phyloP scores from a whole-genome alignment of 2,113 vertebrate species.

The Thermophis baileyi region DNA sequence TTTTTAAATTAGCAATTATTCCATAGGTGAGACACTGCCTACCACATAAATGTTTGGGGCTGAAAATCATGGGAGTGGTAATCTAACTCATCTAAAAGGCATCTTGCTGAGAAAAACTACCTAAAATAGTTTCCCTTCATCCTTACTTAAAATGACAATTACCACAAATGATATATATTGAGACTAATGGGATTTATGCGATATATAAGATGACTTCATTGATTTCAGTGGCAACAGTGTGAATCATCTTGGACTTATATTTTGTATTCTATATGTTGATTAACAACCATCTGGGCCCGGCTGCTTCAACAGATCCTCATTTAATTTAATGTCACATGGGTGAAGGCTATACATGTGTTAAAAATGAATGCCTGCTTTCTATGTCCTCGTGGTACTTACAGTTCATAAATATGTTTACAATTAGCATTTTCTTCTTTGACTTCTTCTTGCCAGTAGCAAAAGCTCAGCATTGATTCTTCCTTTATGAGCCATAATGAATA shows the following conservation, averaged over 20 bases:
- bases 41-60: background rate
- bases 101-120: background rate
- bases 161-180: conserved; percentile 16
- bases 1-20: background rate
- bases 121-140: background rate
- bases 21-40: background rate
- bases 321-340: conserved; percentile 23
- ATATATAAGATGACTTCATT: background rate
- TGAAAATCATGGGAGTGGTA: background rate
- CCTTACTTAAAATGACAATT: background rate
- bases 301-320: conserved; percentile 20
- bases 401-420: conserved; percentile 44
- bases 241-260: background rate
- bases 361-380: conserved; percentile 41
- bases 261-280: conserved; percentile 13
- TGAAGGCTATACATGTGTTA: conserved; percentile 37
- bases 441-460: conserved; percentile 38
- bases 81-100: background rate
- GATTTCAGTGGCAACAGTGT: conserved; percentile 31
- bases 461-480: conserved; percentile 14
- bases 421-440: conserved; percentile 32
- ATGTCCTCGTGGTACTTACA: background rate
- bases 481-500: conserved; percentile 31
- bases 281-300: conserved; percentile 4
- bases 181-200: conserved; percentile 29